phyloP scores from a whole-genome alignment of 1,140 invertebrate genomes.

The Neelides sp. region DNA sequence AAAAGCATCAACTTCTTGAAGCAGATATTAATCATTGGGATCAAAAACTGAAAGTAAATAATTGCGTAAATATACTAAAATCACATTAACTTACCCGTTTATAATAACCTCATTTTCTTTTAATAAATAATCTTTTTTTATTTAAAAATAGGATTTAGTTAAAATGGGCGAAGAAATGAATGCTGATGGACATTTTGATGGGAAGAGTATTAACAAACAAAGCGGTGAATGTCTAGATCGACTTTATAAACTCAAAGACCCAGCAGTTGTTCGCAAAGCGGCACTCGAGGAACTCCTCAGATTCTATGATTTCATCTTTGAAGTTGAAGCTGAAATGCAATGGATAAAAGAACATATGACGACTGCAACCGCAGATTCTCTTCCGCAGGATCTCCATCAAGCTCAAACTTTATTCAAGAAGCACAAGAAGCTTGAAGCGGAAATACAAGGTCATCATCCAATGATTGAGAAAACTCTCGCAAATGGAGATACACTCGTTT shows the following conservation, averaged over 20 bases:
- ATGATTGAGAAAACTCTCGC: conserved; percentile 68
- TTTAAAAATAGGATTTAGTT: conserved; percentile 49
- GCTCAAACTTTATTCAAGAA: conserved; percentile 85
- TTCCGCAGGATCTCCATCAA: conserved; percentile 74
- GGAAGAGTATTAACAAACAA: conserved; percentile 64
- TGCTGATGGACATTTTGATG: conserved; percentile 86
- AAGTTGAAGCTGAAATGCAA: conserved; percentile 81
- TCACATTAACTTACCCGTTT: too few species aligned
- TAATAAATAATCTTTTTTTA: not conserved
- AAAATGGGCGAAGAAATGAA: conserved; percentile 72
- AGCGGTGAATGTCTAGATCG: conserved; percentile 58
- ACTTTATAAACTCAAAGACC: conserved; percentile 38
- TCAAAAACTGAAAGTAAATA: conserved; percentile 54
- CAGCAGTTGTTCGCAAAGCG: conserved; percentile 48
- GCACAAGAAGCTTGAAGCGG: conserved; percentile 77
- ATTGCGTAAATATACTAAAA: conserved; percentile 76
- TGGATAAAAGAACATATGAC: conserved; percentile 88
- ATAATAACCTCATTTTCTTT: too few species aligned
- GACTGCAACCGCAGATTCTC: conserved; percentile 57
- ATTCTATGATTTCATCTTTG: conserved; percentile 88
- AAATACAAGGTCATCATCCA: conserved; percentile 66
- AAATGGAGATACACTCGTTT: conserved; percentile 54
- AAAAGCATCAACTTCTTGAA: conserved; percentile 71
- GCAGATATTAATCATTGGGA: conserved; percentile 66
- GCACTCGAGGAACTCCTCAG: conserved; percentile 72